A percentile compares a stretch with the other conserved stretches of the same genome.
These are phyloP conservation scores for Apantesis nais DNA, from an alignment of 2,888 invertebrate genomes.

Conservation along the genomic window DNA sequence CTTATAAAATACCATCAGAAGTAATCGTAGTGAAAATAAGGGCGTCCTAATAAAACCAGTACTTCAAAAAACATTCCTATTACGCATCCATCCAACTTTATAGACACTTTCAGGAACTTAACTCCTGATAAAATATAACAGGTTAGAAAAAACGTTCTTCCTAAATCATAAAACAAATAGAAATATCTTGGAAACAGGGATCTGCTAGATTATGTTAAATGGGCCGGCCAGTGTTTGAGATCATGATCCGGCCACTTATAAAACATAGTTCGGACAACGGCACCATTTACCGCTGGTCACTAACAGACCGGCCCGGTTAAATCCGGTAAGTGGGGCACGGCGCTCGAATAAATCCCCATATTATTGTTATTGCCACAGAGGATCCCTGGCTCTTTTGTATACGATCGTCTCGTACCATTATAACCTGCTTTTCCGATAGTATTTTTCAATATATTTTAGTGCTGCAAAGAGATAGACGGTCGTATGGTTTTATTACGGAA, in stretches of 20 bases:
- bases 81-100: constrained; percentile 32
- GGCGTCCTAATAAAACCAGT: constrained; percentile 12
- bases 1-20: neutral
- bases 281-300: constrained; percentile 58
- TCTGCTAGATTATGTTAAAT: constrained; percentile 66
- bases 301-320: constrained; percentile 59
- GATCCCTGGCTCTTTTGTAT: constrained; percentile 62
- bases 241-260: constrained; percentile 69
- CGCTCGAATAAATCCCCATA: constrained; percentile 71
- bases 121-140: constrained; percentile 39
- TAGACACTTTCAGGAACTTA: constrained; percentile 25
- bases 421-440: constrained; percentile 58
- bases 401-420: constrained; percentile 57
- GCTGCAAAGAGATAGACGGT: constrained; percentile 32
- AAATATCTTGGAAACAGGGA: constrained; percentile 49
- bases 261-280: constrained; percentile 59
- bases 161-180: constrained; percentile 52
- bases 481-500: constrained; percentile 31
- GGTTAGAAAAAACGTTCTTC: constrained; percentile 26
- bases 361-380: constrained; percentile 71
- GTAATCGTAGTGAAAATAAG: neutral
- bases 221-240: constrained; percentile 48
- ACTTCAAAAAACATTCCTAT: constrained; percentile 15
- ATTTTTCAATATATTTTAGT: constrained; percentile 54
- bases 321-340: constrained; percentile 73